These are phyloP conservation scores for Amitus sp. DNA, from an alignment of 2,888 invertebrate species.

Conservation along the genomic window DNA sequence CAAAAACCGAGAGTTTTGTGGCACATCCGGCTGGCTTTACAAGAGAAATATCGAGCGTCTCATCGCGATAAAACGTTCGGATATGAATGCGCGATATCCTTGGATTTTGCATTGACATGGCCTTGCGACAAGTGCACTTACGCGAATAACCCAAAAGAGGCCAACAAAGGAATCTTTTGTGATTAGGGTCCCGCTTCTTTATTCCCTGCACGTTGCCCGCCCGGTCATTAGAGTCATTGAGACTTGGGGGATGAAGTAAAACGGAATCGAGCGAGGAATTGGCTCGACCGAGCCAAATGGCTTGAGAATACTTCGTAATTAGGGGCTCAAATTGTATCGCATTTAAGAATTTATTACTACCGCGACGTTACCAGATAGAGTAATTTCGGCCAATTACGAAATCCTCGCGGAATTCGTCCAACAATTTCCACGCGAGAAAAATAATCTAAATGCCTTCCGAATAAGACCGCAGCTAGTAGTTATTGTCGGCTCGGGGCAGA, in stretches of 20 bases:
- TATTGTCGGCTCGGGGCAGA: too few relatives aligned
- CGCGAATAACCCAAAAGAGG: neutral
- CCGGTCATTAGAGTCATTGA: slow-evolving; percentile 23
- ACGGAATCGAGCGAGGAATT: slow-evolving; percentile 1
- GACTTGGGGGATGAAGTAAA: slow-evolving; percentile 20
- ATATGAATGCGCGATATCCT: slow-evolving; percentile 36
- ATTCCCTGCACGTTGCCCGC: slow-evolving; percentile 21
- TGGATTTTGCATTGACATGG: neutral
- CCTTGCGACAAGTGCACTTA: neutral
- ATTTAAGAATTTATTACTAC: neutral
- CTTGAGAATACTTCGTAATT: slow-evolving; percentile 15
- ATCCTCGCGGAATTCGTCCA: too few relatives aligned
- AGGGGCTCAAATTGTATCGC: slow-evolving; percentile 5
- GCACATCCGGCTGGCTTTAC: slow-evolving; percentile 18
- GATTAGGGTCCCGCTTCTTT: neutral
- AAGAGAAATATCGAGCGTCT: slow-evolving; percentile 33
- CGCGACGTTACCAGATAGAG: too few relatives aligned
- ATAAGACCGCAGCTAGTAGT: too few relatives aligned
- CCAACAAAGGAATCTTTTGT: slow-evolving; percentile 15
- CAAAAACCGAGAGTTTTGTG: neutral
- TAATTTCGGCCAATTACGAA: too few relatives aligned
- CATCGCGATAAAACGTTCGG: slow-evolving; percentile 26
- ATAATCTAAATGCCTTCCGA: too few relatives aligned
- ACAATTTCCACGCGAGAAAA: too few relatives aligned
- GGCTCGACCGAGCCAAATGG: slow-evolving; percentile 13